phyloP scores from a whole-genome alignment of 2,113 vertebrate species.

The Procavia capensis region DNA sequence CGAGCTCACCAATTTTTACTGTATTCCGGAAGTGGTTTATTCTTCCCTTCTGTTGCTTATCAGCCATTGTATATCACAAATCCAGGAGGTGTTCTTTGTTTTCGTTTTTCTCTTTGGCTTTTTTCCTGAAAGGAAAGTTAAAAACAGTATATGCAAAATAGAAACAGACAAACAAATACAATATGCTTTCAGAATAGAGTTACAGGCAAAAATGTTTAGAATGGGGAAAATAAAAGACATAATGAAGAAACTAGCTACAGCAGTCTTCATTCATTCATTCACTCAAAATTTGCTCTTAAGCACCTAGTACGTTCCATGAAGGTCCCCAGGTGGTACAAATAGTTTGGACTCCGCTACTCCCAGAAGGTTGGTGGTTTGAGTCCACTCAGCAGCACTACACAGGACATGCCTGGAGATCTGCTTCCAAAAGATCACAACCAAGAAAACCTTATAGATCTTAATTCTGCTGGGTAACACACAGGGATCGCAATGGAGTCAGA shows the following conservation, averaged over 20 bases:
- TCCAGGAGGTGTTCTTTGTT: background rate
- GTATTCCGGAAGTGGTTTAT: background rate
- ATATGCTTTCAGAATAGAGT: background rate
- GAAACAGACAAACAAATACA: background rate
- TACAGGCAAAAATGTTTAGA: background rate
- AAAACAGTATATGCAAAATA: background rate
- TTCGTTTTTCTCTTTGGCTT: background rate
- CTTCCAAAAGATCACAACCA: background rate
- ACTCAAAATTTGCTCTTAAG: background rate
- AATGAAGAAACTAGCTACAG: background rate
- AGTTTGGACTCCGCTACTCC: no score
- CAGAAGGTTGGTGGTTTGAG: background rate
- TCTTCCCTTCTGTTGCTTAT: conserved; percentile 11
- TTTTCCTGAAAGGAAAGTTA: conserved; percentile 53
- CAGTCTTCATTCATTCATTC: background rate
- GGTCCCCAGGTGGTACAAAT: no score
- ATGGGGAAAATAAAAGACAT: background rate
- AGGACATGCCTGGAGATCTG: background rate
- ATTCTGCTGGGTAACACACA: background rate
- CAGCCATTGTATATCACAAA: background rate
- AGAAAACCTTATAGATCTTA: background rate
- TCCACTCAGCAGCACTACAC: background rate
- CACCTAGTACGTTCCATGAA: no score
- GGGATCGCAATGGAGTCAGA: background rate
- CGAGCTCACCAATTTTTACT: background rate